Conservation (phyloP, 2,113 vertebrate species). For the Semicossyphus pulcher region DNA sequence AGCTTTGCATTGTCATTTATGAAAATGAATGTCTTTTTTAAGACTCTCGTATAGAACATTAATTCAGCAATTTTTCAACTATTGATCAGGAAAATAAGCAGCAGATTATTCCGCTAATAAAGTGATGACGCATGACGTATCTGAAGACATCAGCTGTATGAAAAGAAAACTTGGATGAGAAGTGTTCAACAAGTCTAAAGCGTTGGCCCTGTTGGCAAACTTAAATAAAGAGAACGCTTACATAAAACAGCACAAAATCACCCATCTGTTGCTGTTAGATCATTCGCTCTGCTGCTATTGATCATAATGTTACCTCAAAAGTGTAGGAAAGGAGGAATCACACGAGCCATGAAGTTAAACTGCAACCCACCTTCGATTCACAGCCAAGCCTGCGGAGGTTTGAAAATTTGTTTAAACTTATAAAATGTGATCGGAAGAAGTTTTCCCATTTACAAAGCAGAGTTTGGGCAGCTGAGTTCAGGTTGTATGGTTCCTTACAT, state of each 20-base stretch:
- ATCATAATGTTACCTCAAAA: slow-evolving; percentile 31
- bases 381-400: slow-evolving; percentile 23
- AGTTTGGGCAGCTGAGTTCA: background rate
- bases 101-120: too few species aligned
- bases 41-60: too few species aligned
- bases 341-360: slow-evolving; percentile 10
- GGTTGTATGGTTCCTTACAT: background rate
- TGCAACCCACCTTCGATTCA: slow-evolving; percentile 12
- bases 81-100: background rate
- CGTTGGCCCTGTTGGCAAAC: slow-evolving; percentile 14
- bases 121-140: too few species aligned
- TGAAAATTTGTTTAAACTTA: background rate
- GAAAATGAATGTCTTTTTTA: too few species aligned
- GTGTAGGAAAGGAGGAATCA: slow-evolving; percentile 25
- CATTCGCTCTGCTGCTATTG: slow-evolving; percentile 47
- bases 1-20: too few species aligned
- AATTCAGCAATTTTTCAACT: too few species aligned
- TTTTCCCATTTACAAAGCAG: background rate
- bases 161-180: slow-evolving; percentile 1
- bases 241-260: slow-evolving; percentile 4
- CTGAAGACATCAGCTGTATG: background rate
- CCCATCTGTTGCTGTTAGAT: slow-evolving; percentile 67
- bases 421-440: background rate
- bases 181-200: background rate
- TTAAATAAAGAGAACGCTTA: slow-evolving; percentile 35